Evolutionary conservation across 2,113 vertebrate species (phyloP).

Genomic region (Larimichthys crocea): DNA sequence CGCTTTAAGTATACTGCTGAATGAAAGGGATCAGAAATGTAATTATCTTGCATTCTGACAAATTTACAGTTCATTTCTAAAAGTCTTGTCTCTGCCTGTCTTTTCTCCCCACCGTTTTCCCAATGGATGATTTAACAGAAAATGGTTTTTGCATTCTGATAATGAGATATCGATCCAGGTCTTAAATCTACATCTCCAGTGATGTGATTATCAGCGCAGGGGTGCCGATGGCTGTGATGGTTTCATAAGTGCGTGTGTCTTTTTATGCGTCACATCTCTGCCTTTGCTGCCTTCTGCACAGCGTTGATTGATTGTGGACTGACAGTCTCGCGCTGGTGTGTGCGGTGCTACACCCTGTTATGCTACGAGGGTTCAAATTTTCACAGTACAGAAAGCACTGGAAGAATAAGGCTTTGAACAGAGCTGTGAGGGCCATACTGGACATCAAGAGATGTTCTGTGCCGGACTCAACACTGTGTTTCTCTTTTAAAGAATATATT

Average conservation of each 20-base stretch:
- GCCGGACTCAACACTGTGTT: not conserved
- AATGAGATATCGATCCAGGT: constrained; percentile 71
- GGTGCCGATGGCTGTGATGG: constrained; percentile 29
- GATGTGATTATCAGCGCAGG: constrained; percentile 47
- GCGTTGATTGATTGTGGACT: constrained; percentile 45
- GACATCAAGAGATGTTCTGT: not conserved
- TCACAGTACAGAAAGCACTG: not conserved
- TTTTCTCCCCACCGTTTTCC: not conserved
- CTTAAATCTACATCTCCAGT: constrained; percentile 43
- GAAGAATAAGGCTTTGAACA: not conserved
- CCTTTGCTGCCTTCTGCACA: constrained; percentile 25
- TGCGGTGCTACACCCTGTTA: not conserved
- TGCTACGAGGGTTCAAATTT: not conserved
- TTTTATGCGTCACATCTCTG: constrained; percentile 58
- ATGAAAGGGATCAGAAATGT: not conserved
- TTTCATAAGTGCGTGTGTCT: constrained; percentile 56
- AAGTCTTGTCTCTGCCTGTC: not conserved
- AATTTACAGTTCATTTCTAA: not conserved
- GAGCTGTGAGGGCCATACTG: not conserved
- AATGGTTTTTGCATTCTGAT: constrained; percentile 66
- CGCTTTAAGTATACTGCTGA: not conserved
- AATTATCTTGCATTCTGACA: not conserved
- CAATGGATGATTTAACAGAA: constrained; percentile 45
- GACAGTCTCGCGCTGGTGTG: constrained; percentile 1
- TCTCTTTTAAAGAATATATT: not conserved